These are phyloP conservation scores for Bolborhynchus lineola DNA, from an alignment of 2,113 vertebrate species.

Conservation along the genomic window DNA sequence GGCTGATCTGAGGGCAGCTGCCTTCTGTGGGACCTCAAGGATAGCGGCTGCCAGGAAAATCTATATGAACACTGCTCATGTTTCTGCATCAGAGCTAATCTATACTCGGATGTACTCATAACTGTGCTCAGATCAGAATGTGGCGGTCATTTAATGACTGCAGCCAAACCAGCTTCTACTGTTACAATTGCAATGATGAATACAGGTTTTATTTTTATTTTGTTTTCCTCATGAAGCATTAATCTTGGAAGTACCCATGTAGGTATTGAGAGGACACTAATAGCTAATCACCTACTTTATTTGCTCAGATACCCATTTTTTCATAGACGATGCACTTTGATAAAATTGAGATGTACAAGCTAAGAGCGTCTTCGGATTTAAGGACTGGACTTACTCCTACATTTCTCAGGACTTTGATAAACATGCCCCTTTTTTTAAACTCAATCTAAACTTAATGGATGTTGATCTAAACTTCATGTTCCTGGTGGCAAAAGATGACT, in stretches of 20 bases:
- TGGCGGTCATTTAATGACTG: background rate
- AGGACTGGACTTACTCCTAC: background rate
- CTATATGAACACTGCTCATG: background rate
- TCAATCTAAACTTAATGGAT: background rate
- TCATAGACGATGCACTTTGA: background rate
- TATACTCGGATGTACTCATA: fast-evolving
- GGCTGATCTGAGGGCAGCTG: background rate
- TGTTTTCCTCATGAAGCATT: background rate
- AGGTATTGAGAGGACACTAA: background rate
- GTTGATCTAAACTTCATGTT: background rate
- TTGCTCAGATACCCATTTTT: background rate
- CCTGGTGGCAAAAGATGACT: background rate
- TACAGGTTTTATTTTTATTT: background rate
- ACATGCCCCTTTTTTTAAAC: background rate
- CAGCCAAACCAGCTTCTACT: background rate
- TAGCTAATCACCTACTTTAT: background rate
- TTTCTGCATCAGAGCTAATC: background rate
- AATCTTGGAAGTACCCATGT: background rate
- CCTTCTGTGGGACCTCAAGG: background rate
- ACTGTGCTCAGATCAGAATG: background rate
- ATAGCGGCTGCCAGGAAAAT: background rate
- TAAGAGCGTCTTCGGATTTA: background rate
- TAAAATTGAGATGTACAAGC: background rate
- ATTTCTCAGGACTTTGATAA: background rate
- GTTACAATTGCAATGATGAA: background rate